Percentiles rank a stretch among this genome's conserved stretches.
Evolutionary conservation across 35 echinoderm and acorn worm genomes (phyloP).

Genomic region (Anneissia japonica): DNA sequence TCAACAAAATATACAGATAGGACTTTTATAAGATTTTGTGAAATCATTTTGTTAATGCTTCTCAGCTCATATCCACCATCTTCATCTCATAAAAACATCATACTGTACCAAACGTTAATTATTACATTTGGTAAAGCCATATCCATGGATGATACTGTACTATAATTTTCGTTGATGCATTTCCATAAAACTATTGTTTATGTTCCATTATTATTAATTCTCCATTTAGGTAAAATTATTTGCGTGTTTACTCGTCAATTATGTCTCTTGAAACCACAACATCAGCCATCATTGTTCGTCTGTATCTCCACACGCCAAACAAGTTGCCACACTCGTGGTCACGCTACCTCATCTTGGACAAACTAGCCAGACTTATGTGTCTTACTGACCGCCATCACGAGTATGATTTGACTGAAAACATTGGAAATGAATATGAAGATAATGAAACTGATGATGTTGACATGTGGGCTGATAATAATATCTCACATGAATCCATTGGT

Average conservation of each 20-base stretch:
- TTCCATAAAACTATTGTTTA: no score
- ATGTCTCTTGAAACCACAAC: not conserved
- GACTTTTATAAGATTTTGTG: no score
- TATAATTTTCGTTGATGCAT: no score
- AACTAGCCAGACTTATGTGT: not conserved
- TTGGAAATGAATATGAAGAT: not conserved
- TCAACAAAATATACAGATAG: no score
- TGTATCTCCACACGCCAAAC: not conserved
- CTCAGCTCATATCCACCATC: no score
- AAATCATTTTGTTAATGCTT: no score
- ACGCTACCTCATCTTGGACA: conserved; percentile 8
- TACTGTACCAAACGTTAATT: no score
- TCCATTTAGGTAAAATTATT: not conserved
- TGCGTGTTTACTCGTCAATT: not conserved
- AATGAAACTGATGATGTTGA: not conserved
- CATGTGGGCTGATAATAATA: not conserved
- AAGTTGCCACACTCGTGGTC: not conserved
- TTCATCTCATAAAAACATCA: no score
- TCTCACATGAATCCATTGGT: not conserved
- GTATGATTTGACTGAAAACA: no score
- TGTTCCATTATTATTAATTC: not conserved
- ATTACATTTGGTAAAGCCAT: no score
- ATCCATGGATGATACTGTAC: no score
- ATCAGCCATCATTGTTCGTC: not conserved
- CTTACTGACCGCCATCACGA: not conserved